Percentiles rank a stretch among this genome's conserved stretches.
phyloP scores from a whole-genome alignment of 2,113 vertebrate genomes.

The Spheniscus mendiculus region DNA sequence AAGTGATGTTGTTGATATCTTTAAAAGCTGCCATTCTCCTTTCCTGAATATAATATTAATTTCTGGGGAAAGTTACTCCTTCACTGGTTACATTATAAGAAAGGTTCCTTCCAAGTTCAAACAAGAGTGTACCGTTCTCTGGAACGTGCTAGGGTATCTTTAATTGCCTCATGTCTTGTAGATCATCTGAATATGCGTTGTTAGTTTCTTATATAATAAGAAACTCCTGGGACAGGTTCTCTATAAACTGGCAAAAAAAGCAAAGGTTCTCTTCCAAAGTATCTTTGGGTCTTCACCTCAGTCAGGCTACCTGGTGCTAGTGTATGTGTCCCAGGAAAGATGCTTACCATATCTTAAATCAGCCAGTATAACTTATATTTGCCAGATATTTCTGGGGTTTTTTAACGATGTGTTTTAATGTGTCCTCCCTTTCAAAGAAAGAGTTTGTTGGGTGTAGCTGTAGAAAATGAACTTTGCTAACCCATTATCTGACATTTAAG shows the following conservation, averaged over 20 bases:
- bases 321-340: background rate
- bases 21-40: background rate
- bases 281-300: background rate
- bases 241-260: background rate
- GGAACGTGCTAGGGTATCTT: background rate
- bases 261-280: background rate
- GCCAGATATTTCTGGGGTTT: background rate
- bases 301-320: background rate
- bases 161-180: background rate
- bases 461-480: background rate
- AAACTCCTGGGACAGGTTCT: background rate
- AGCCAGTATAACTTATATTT: background rate
- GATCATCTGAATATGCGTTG: background rate
- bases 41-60: background rate
- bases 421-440: background rate
- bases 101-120: background rate
- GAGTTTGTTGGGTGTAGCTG: background rate
- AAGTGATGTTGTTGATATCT: background rate
- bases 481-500: background rate
- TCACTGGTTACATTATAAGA: background rate
- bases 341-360: background rate
- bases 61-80: background rate
- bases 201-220: background rate
- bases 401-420: background rate
- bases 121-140: background rate